Conservation (phyloP, 2,888 invertebrate species). For the Parelbella ahira region DNA sequence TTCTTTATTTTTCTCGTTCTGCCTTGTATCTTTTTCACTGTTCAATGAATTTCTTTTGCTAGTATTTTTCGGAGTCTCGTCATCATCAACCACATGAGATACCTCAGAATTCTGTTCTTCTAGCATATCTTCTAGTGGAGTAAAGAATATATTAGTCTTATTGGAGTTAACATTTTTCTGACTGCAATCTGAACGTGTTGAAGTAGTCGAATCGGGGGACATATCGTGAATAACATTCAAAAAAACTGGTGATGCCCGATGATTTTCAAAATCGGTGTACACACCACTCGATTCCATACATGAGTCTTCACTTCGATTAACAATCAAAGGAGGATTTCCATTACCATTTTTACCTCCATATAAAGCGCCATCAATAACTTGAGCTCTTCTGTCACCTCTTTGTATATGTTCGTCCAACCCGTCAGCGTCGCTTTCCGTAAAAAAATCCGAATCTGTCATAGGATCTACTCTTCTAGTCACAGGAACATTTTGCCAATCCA, state of each 20-base stretch:
- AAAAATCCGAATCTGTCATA: conserved; percentile 95
- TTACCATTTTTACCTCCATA: conserved; percentile 86
- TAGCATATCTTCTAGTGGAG: conserved; percentile 47
- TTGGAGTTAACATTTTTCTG: conserved; percentile 65
- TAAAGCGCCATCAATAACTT: conserved; percentile 94
- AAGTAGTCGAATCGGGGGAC: conserved; percentile 84
- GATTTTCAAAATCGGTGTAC: conserved; percentile 91
- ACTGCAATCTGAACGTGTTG: conserved; percentile 75
- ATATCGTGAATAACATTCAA: conserved; percentile 83
- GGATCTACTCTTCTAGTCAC: conserved; percentile 87
- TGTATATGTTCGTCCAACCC: conserved; percentile 87
- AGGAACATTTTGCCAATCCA: conserved; percentile 82
- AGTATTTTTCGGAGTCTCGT: conserved; percentile 58
- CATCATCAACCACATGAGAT: conserved; percentile 46
- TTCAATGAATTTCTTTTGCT: conserved; percentile 71
- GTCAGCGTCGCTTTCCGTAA: conserved; percentile 94
- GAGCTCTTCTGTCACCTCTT: conserved; percentile 86
- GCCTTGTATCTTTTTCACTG: conserved; percentile 60
- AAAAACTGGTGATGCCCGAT: conserved; percentile 71
- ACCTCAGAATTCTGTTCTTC: conserved; percentile 48
- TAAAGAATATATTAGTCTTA: conserved; percentile 52
- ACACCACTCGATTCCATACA: conserved; percentile 95
- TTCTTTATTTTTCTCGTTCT: conserved; percentile 67
- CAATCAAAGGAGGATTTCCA: conserved; percentile 76
- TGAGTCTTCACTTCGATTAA: conserved; percentile 84